A percentile compares a stretch with the other conserved stretches of the same genome.
These are phyloP conservation scores for Pterocles burchelli DNA, from an alignment of 2,113 vertebrate genomes.

Conservation along the genomic window DNA sequence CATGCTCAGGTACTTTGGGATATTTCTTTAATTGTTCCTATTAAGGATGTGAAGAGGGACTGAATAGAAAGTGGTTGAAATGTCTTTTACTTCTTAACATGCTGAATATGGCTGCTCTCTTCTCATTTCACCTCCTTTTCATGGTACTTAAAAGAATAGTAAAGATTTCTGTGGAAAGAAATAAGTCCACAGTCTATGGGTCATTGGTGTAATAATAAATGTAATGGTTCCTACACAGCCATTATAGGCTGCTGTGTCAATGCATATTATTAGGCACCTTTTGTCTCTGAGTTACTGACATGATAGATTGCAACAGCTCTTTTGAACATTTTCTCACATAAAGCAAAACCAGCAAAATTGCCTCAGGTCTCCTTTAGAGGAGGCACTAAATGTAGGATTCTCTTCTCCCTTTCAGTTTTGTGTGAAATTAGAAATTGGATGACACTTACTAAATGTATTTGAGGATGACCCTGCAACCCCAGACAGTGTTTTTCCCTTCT, in stretches of 20 bases:
- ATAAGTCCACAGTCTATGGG: conserved; percentile 11
- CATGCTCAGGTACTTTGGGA: not conserved
- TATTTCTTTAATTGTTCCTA: conserved; percentile 6
- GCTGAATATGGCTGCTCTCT: not conserved
- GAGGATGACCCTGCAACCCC: not conserved
- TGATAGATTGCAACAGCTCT: conserved; percentile 38
- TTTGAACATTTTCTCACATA: conserved; percentile 51
- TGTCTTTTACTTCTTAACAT: not conserved
- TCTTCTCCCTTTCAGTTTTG: not conserved
- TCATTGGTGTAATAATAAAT: conserved; percentile 34
- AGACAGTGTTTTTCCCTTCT: not conserved
- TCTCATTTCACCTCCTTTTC: not conserved
- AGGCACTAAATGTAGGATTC: conserved; percentile 9
- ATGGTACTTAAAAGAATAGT: not conserved
- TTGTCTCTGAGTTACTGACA: conserved; percentile 45
- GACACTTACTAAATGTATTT: not conserved
- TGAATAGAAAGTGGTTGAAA: not conserved
- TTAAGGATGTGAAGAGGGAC: not conserved
- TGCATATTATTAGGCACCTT: conserved; percentile 37
- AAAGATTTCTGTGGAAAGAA: conserved; percentile 9
- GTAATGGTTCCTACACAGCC: not conserved
- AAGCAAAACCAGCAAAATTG: conserved; percentile 42
- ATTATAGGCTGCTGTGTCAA: conserved; percentile 39
- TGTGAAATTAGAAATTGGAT: conserved; percentile 38
- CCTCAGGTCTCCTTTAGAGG: conserved; percentile 30